Conservation (phyloP, 2,888 invertebrate species). For the Andrena bicolor region DNA sequence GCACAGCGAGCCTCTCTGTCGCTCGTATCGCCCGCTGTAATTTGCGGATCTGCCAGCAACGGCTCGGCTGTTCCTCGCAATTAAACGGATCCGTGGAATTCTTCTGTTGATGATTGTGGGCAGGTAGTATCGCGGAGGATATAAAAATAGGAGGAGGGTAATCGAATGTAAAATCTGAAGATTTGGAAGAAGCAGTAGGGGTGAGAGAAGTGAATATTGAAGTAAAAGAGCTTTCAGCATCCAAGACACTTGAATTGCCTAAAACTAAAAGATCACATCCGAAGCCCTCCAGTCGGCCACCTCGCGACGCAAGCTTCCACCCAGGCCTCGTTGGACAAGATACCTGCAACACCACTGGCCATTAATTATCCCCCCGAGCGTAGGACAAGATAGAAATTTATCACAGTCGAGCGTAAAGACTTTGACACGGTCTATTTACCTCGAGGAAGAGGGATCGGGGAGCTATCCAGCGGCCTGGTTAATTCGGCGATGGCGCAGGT, state of each 20-base stretch:
- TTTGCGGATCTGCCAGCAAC: slow-evolving; percentile 49
- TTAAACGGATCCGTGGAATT: slow-evolving; percentile 19
- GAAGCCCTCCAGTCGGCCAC: background rate
- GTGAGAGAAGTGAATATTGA: too few relatives aligned
- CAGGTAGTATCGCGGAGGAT: too few relatives aligned
- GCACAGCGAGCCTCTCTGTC: slow-evolving; percentile 44
- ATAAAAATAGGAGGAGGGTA: too few relatives aligned
- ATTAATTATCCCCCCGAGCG: slow-evolving; percentile 49
- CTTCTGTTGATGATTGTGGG: too few relatives aligned
- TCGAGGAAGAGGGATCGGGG: background rate
- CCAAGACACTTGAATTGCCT: too few relatives aligned
- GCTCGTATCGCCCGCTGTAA: slow-evolving; percentile 46
- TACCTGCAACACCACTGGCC: slow-evolving; percentile 26
- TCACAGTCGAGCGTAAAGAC: slow-evolving; percentile 28
- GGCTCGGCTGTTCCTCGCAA: slow-evolving; percentile 32
- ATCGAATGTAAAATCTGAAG: too few relatives aligned
- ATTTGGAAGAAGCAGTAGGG: too few relatives aligned
- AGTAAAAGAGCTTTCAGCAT: too few relatives aligned
- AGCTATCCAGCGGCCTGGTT: slow-evolving; percentile 7
- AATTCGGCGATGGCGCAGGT: slow-evolving; percentile 69
- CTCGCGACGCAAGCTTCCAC: background rate
- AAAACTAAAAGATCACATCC: too few relatives aligned
- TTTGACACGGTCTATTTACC: slow-evolving; percentile 60
- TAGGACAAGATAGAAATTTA: slow-evolving; percentile 37
- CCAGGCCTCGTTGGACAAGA: slow-evolving; percentile 16